Conservation (phyloP, 1,140 invertebrate genomes). For the Cotesia glomerata region DNA sequence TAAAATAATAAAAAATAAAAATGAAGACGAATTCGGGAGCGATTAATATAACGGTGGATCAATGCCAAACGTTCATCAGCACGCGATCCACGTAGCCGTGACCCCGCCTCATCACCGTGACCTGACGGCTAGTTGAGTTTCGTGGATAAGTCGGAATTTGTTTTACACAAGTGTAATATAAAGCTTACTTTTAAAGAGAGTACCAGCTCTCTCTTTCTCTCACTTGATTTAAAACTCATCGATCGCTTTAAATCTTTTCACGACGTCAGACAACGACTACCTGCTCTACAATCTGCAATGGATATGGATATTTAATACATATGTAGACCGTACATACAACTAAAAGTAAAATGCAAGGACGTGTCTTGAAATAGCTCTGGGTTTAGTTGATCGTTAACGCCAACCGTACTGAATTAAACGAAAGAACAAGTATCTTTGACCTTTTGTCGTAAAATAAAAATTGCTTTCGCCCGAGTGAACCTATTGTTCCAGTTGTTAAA, state of each 20-base stretch:
- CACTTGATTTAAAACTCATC: background rate
- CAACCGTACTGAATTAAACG: background rate
- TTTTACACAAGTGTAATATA: background rate
- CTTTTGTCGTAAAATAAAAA: conserved; percentile 15
- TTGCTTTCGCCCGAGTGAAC: background rate
- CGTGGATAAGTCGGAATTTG: background rate
- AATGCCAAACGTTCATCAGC: conserved; percentile 14
- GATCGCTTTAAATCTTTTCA: background rate
- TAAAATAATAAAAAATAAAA: background rate
- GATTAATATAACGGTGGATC: conserved; percentile 18
- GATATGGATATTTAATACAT: background rate
- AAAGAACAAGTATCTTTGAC: conserved; percentile 4
- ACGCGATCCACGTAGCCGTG: conserved; percentile 28
- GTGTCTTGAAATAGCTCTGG: conserved; percentile 23
- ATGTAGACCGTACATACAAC: background rate
- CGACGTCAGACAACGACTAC: background rate
- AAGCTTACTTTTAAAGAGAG: too few species aligned
- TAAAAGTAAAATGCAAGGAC: conserved; percentile 8
- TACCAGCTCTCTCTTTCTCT: too few species aligned
- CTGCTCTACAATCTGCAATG: background rate
- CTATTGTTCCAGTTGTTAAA: background rate
- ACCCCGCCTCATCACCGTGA: conserved; percentile 19
- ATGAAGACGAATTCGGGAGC: background rate
- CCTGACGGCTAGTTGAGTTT: conserved; percentile 5
- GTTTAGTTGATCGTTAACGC: conserved; percentile 7